phyloP scores from a whole-genome alignment of 2,113 vertebrate species.

The Sceloporus tristichus region DNA sequence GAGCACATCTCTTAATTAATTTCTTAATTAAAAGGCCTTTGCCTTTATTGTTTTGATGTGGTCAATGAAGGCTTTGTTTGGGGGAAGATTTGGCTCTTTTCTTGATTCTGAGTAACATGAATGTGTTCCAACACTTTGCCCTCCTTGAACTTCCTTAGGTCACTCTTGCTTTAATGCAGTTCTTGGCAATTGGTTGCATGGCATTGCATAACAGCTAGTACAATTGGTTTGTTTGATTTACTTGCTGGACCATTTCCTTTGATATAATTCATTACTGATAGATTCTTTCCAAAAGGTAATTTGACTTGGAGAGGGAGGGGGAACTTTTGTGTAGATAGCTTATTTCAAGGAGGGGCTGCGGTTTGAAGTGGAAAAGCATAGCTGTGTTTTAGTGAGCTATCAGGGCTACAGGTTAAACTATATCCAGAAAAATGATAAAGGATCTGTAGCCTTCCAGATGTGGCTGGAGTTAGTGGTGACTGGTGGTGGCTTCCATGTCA shows the following conservation, averaged over 20 bases:
- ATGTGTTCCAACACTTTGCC: not conserved
- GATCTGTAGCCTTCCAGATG: too few relatives aligned
- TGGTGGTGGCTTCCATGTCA: too few relatives aligned
- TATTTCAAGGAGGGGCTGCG: too few relatives aligned
- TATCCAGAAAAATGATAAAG: too few relatives aligned
- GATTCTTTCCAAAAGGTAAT: not conserved
- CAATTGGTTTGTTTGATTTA: not conserved
- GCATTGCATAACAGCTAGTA: not conserved
- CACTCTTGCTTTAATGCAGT: not conserved
- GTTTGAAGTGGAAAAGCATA: too few relatives aligned
- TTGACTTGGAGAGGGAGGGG: not conserved
- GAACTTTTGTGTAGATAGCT: too few relatives aligned
- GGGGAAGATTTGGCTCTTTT: not conserved
- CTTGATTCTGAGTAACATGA: not conserved
- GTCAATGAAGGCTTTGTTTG: not conserved
- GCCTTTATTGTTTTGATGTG: not conserved
- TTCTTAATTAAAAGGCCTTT: conserved; percentile 26
- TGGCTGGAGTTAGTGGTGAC: too few relatives aligned
- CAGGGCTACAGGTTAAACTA: too few relatives aligned
- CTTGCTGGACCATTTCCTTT: not conserved
- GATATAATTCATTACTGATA: not conserved
- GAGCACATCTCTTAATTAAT: not conserved
- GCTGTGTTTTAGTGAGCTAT: too few relatives aligned
- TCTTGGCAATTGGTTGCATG: not conserved
- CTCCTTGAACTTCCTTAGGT: conserved; percentile 17